A percentile compares a stretch with the other conserved stretches of the same genome.
Conservation (phyloP, 2,888 invertebrate species). For the Limnephilus rhombicus region DNA sequence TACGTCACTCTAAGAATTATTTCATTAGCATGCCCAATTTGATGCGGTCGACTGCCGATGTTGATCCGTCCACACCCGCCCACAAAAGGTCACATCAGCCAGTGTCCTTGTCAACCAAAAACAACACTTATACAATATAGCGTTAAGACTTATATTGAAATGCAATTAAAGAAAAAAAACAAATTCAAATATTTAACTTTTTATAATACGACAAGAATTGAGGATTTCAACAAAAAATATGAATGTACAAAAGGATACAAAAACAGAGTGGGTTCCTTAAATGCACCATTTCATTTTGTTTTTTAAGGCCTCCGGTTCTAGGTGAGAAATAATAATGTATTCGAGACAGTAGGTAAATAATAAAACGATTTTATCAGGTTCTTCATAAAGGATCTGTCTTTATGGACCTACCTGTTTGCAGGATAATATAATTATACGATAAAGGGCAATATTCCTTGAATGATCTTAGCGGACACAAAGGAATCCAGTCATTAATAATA, state of each 20-base stretch:
- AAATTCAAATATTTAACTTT: constrained; percentile 53
- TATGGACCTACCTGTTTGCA: constrained; percentile 54
- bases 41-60: constrained; percentile 64
- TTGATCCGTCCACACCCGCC: constrained; percentile 49
- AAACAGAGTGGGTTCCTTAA: constrained; percentile 44
- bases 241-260: constrained; percentile 50
- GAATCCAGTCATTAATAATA: constrained; percentile 25
- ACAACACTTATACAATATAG: background rate
- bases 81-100: constrained; percentile 26
- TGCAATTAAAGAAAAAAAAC: background rate
- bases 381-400: constrained; percentile 43
- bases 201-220: constrained; percentile 58
- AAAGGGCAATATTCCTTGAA: constrained; percentile 47
- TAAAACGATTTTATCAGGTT: constrained; percentile 53
- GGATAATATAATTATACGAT: constrained; percentile 36
- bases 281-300: constrained; percentile 50
- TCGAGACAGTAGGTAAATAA: constrained; percentile 49
- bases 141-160: background rate
- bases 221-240: constrained; percentile 61
- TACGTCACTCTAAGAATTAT: constrained; percentile 61
- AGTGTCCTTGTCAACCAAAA: background rate
- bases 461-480: constrained; percentile 29
- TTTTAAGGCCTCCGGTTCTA: constrained; percentile 43
- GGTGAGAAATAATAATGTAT: constrained; percentile 50
- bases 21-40: constrained; percentile 66